Base-by-base conservation (phyloP, 2,888 invertebrate genomes). In the Agonopterix subpropinquella region DNA sequence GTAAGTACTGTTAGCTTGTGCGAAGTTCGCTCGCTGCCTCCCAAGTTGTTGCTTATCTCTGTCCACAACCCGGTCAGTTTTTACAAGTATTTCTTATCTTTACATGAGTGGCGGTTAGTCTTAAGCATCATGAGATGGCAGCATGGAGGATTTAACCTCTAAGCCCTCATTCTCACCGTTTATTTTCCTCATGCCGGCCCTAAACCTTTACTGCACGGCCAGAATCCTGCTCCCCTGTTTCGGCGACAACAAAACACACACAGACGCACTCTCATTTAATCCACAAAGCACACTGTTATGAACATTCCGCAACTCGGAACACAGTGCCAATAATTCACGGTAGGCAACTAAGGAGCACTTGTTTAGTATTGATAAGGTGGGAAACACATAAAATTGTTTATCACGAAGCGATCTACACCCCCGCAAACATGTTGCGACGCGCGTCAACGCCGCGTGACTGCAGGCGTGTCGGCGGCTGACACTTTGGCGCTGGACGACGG, bases 391-490 rank as follows among this genome's bases (percentile, higher is more conserved):
- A 61, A 71, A 77, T 72, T 75, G 77, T 80, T 82, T 77, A 82
- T 79, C 83, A 75, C 76, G 68, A 62, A 68, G 77, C 81, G 78
- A 81, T 82, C 72, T 83, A 85, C 83, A 78, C 83, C 80, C 75
- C 78, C 80, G 74, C 81, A 79, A 77, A 69, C 80, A 84, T 80
- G 79, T 73, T 80, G 73, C 79, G 73, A 79, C 85, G 83, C 85
- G 82, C 81, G 80, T 78, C 83, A 85, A 84, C 86, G 86, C 85
- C 84, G 86, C 86, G 84, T 86, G 86, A 85, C 87, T 88, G 84
- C 81, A 80, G 80, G 80, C 80, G 82, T 80, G 80, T 75, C 78
- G 78, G 69, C 77, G 80, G 72, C 65, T 84, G 83, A 82, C 81
- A 84, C 77, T 74, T 80, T 65, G 79, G 83, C 85, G 86, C 83